Conservation (phyloP, 1,140 invertebrate species). For the Halesus radiatus region DNA sequence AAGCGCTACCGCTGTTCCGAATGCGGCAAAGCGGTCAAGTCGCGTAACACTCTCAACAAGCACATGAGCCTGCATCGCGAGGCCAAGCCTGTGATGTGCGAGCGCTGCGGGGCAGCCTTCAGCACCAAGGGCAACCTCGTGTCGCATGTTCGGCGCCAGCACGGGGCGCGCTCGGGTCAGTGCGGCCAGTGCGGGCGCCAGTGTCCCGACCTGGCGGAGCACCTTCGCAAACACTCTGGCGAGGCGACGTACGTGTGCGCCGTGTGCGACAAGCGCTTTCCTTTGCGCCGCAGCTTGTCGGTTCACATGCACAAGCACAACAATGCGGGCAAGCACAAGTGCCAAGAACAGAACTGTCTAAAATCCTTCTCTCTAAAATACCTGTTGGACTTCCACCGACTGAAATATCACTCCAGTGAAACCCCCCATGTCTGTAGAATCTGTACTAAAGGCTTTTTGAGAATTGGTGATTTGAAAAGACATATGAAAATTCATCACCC, state of each 20-base stretch:
- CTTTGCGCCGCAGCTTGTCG: constrained; percentile 62
- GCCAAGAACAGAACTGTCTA: constrained; percentile 63
- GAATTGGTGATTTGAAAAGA: constrained; percentile 64
- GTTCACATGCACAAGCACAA: constrained; percentile 65
- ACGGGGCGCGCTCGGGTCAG: constrained; percentile 65
- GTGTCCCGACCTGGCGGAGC: constrained; percentile 66
- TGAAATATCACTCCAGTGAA: constrained; percentile 65
- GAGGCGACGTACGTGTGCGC: constrained; percentile 77
- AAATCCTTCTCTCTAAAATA: constrained; percentile 64
- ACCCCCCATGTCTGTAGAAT: constrained; percentile 65
- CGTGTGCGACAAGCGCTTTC: constrained; percentile 66
- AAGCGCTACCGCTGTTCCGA: constrained; percentile 61
- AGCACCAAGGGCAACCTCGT: constrained; percentile 72
- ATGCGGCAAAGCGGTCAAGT: constrained; percentile 63
- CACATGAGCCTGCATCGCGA: constrained; percentile 58
- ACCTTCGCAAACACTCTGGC: constrained; percentile 78
- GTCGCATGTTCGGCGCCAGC: constrained; percentile 63
- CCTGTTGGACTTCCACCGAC: constrained; percentile 65
- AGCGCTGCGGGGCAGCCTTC: constrained; percentile 70
- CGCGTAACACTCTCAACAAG: constrained; percentile 61
- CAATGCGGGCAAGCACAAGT: constrained; percentile 64
- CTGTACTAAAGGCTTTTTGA: constrained; percentile 65
- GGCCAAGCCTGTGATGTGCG: constrained; percentile 64
- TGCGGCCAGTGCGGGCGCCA: constrained; percentile 64
- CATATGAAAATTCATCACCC: constrained; percentile 61